Conservation (phyloP, 2,888 invertebrate genomes). For the Eilema griseolum region DNA sequence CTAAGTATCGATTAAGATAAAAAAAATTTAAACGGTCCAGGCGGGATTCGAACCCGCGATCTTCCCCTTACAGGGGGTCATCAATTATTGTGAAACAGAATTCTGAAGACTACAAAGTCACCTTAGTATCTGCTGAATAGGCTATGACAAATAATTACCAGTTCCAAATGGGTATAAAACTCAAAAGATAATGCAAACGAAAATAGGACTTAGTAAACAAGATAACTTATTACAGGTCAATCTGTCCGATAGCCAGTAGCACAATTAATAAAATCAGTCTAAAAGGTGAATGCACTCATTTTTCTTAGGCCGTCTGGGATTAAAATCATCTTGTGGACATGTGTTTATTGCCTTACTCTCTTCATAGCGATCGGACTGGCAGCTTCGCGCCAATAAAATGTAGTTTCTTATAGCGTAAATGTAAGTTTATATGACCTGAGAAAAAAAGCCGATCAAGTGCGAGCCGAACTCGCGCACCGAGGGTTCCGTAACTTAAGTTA, state of each 20-base stretch:
- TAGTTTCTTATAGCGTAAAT: not conserved
- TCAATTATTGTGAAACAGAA: no score
- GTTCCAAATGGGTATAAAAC: not conserved
- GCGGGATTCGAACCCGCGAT: no score
- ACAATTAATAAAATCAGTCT: not conserved
- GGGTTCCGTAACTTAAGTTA: no score
- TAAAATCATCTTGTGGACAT: constrained; percentile 3
- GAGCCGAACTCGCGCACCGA: no score
- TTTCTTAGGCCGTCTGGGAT: constrained; percentile 4
- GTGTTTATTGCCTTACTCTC: constrained; percentile 4
- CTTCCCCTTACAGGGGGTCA: no score
- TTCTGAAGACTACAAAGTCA: no score
- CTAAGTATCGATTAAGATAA: no score
- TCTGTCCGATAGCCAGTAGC: not conserved
- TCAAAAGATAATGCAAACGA: not conserved
- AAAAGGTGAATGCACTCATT: constrained; percentile 10
- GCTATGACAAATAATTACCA: no score
- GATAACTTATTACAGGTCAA: not conserved
- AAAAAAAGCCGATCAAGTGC: no score
- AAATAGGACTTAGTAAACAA: not conserved
- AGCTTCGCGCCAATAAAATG: not conserved
- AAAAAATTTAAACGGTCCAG: no score
- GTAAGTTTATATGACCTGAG: not conserved
- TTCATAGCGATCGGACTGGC: not conserved
- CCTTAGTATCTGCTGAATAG: no score